phyloP scores from a whole-genome alignment of 2,797 vertebrate genomes.

The Pangasius mekongensis region DNA sequence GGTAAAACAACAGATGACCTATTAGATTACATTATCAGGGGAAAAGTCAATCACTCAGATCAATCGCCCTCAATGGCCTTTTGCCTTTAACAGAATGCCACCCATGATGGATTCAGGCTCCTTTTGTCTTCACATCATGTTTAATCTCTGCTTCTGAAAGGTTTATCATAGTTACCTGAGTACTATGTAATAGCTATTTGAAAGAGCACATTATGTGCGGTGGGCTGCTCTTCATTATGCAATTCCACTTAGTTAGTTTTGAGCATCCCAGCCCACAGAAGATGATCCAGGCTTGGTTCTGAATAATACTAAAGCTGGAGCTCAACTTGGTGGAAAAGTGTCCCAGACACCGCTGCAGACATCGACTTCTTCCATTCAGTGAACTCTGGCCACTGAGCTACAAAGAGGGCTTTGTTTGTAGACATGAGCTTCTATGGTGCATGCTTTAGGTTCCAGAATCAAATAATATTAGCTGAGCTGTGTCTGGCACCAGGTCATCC shows the following conservation, averaged over 20 bases:
- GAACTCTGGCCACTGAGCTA: neutral
- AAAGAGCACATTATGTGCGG: neutral
- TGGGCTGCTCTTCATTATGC: neutral
- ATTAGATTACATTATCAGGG: slow-evolving; percentile 17
- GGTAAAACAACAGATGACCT: slow-evolving; percentile 3
- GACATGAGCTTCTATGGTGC: neutral
- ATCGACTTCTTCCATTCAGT: neutral
- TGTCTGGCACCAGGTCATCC: no score
- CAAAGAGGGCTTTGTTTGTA: neutral
- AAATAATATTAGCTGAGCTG: no score
- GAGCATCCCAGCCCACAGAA: neutral
- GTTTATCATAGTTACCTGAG: slow-evolving; percentile 1
- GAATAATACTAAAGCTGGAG: neutral
- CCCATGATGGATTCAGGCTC: slow-evolving; percentile 27
- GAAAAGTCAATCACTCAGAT: slow-evolving; percentile 27
- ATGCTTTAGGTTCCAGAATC: neutral
- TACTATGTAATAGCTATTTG: neutral
- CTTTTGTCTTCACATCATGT: neutral
- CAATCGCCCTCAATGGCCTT: slow-evolving; percentile 42
- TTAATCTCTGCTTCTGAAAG: slow-evolving; percentile 8
- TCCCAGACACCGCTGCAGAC: neutral
- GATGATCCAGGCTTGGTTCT: neutral
- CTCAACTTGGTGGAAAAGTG: neutral
- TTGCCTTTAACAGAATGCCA: slow-evolving; percentile 46
- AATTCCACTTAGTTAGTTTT: neutral